phyloP scores from a whole-genome alignment of 2,888 invertebrate species.

The Agrilus cyanescens region DNA sequence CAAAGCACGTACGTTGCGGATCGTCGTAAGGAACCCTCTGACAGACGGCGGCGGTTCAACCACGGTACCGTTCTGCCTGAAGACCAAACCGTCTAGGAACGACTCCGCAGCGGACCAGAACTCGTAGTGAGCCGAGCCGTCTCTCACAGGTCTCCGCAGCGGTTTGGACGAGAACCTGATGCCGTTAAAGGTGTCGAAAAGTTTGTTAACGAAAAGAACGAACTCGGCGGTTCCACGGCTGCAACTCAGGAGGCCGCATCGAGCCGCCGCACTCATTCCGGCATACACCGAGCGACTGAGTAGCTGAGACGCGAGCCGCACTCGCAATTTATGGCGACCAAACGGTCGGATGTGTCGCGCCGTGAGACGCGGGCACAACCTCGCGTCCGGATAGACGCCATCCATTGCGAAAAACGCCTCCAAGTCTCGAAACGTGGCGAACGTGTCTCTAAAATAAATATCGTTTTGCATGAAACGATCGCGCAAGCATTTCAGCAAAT shows the following conservation, averaged over 20 bases:
- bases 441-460: not conserved
- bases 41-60: too few relatives aligned
- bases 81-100: too few relatives aligned
- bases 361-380: constrained; percentile 4
- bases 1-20: too few relatives aligned
- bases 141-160: constrained; percentile 1
- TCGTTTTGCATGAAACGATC: too few relatives aligned
- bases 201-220: not conserved
- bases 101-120: not conserved
- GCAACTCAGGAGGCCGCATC: not conserved
- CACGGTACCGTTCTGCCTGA: too few relatives aligned
- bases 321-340: constrained; percentile 9
- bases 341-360: constrained; percentile 4
- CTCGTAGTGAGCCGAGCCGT: constrained; percentile 2
- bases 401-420: not conserved
- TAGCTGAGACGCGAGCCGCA: constrained; percentile 3
- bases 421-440: not conserved
- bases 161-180: not conserved
- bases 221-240: constrained; percentile 1
- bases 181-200: not conserved
- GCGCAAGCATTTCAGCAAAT: not conserved
- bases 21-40: too few relatives aligned
- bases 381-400: not conserved
- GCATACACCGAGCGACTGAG: constrained; percentile 6
- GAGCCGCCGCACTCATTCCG: constrained; percentile 1